Base-by-base conservation (phyloP, 2,113 vertebrate species). In the Ondatra zibethicus region DNA sequence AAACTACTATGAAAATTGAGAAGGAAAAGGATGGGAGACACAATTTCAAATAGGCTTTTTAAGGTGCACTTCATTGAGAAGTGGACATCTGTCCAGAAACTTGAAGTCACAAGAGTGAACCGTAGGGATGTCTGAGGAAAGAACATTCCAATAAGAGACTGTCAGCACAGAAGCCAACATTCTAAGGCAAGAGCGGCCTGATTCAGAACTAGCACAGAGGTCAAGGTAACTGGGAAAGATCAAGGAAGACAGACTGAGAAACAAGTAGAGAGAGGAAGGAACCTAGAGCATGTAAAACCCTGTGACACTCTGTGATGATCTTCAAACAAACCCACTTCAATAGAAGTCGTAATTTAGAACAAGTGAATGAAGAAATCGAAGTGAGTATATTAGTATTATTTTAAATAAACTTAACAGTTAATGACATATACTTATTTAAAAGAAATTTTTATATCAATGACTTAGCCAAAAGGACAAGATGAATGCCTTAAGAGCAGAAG, bases 391-490 rank as follows among this genome's bases (percentile, higher is more conserved):
- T 10, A 23, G 17, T 84, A 61, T 9, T 61, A 23, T 61, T 42
- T 84, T 84, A 61, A 63, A 63, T 63, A 61, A 84, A 39, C n/a
- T 42, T 63, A 42, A 61, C 39, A 17, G 23, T 61, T 39, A 39
- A 29, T 84, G 23, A 63, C 11, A 17, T 9, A 39, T 42, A 29
- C n/a, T 29, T 58, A 14, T n/a, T 61, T 82, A 39, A 14, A 58
- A n/a, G 36, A 27, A 82, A 61, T 5, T n/a, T n/a, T 81, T 55
- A 23, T 23, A 25, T 55, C 23, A 77, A 45, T 90, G n/a, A 21
- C 47, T 90, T 95, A 92, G 73, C 61, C 78, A 92, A 92, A 58
- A 58, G 36, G 21, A 50, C 65, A 45, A 92, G 93, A 80, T 23
- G 13, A 68, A 33, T 76, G 47, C 86, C 50, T 94, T 93, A 82